phyloP scores from a whole-genome alignment of 1,140 invertebrate genomes.

The Watersipora subatra region DNA sequence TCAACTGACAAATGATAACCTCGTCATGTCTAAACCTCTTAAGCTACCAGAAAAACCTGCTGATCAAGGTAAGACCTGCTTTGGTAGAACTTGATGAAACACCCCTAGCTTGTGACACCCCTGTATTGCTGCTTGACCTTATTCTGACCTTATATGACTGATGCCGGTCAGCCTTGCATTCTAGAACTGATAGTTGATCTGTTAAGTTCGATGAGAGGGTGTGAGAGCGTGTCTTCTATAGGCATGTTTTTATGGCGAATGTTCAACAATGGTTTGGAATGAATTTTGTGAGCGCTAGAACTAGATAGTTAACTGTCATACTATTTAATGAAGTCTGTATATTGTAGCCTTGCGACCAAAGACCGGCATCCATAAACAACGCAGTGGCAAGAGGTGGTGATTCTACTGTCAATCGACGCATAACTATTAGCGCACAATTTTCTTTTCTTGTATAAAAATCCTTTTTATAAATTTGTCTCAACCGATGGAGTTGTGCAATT shows the following conservation, averaged over 20 bases:
- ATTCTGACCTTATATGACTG: neutral
- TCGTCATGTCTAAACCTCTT: constrained; percentile 26
- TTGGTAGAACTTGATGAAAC: too few species aligned
- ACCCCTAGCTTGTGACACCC: too few species aligned
- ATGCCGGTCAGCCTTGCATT: neutral
- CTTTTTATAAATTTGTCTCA: too few species aligned
- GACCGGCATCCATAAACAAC: neutral
- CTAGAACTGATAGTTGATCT: neutral
- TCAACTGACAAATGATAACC: constrained; percentile 34
- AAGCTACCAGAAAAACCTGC: constrained; percentile 31
- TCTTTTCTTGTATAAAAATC: too few species aligned
- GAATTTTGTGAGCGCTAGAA: neutral
- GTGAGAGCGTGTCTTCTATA: too few species aligned
- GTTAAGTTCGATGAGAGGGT: neutral
- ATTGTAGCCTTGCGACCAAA: neutral
- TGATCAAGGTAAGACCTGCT: constrained; percentile 35
- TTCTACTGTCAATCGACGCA: too few species aligned
- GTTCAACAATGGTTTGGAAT: neutral
- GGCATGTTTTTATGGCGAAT: too few species aligned
- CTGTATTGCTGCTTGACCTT: neutral
- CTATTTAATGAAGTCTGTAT: neutral
- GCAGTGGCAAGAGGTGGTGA: neutral
- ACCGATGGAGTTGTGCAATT: too few species aligned
- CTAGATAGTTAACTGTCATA: too few species aligned
- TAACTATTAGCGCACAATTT: too few species aligned